phyloP scores from a whole-genome alignment of 2,797 vertebrate species.

The Eulemur albifrons region DNA sequence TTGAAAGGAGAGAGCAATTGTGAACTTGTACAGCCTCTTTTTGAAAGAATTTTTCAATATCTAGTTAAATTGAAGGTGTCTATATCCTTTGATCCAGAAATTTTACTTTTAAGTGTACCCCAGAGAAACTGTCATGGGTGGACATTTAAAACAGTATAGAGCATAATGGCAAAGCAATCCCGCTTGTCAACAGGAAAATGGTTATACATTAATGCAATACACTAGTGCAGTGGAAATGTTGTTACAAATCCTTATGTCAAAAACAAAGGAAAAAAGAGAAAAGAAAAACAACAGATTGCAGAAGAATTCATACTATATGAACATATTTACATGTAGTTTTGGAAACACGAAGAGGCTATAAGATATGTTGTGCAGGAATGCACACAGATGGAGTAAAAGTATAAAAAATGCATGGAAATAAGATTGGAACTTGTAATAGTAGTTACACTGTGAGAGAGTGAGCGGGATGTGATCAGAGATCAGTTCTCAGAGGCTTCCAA shows the following conservation, averaged over 20 bases:
- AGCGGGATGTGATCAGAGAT: not conserved
- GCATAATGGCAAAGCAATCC: not conserved
- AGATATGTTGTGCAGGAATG: not conserved
- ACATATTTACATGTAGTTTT: slow-evolving; percentile 2
- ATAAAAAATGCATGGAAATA: not conserved
- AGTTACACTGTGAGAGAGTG: not conserved
- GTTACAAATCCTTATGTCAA: not conserved
- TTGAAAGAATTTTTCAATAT: not conserved
- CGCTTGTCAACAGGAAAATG: slow-evolving; percentile 28
- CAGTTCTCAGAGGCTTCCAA: not conserved
- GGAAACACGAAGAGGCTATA: not conserved
- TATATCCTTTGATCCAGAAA: not conserved
- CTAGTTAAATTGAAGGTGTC: not conserved
- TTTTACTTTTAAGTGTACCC: not conserved
- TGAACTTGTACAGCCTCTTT: not conserved
- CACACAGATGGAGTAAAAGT: not conserved
- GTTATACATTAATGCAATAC: not conserved
- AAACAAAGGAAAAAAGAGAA: not conserved
- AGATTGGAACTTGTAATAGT: not conserved
- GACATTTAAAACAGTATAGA: not conserved
- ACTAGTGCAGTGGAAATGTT: not conserved
- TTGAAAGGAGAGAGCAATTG: not conserved
- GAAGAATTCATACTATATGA: not conserved
- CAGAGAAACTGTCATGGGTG: not conserved
- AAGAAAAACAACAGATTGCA: not conserved